These are phyloP conservation scores for Oscheius sp. DNA, from an alignment of 2,888 invertebrate species.

Conservation along the genomic window DNA sequence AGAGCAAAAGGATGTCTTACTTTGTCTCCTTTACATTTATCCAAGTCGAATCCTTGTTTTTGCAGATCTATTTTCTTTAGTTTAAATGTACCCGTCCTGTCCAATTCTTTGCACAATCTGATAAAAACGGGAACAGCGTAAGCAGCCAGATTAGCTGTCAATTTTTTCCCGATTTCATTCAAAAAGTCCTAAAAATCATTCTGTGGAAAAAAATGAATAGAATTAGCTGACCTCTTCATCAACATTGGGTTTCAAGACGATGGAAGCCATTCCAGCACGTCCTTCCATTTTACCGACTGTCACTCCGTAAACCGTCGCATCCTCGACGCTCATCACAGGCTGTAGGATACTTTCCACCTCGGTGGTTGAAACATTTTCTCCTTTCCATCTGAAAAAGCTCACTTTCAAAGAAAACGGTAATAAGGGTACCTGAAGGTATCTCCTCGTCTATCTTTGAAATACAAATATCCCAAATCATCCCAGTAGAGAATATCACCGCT, in stretches of 20 bases:
- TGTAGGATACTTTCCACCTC: constrained; percentile 85
- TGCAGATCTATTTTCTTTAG: constrained; percentile 89
- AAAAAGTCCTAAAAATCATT: no score
- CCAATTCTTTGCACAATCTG: constrained; percentile 83
- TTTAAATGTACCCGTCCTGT: constrained; percentile 95
- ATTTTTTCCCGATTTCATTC: no score
- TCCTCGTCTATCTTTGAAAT: constrained; percentile 91
- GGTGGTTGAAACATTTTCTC: no score
- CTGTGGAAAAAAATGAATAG: no score
- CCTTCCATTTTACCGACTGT: constrained; percentile 78
- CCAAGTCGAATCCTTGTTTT: constrained; percentile 84
- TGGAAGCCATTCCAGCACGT: constrained; percentile 91
- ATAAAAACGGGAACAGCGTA: constrained; percentile 92
- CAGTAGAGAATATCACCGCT: constrained; percentile 84
- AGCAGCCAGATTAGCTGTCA: no score
- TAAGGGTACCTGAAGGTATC: constrained; percentile 82
- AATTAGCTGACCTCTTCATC: constrained; percentile 62
- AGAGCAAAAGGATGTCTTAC: constrained; percentile 76
- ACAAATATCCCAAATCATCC: constrained; percentile 90
- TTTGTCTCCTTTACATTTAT: constrained; percentile 74
- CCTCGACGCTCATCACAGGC: constrained; percentile 84
- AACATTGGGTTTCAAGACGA: constrained; percentile 79
- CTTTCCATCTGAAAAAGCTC: constrained; percentile 76
- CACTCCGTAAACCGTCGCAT: constrained; percentile 93
- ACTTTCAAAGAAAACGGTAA: no score